phyloP scores from a whole-genome alignment of 2,888 invertebrate genomes.

The Operophtera brumata region DNA sequence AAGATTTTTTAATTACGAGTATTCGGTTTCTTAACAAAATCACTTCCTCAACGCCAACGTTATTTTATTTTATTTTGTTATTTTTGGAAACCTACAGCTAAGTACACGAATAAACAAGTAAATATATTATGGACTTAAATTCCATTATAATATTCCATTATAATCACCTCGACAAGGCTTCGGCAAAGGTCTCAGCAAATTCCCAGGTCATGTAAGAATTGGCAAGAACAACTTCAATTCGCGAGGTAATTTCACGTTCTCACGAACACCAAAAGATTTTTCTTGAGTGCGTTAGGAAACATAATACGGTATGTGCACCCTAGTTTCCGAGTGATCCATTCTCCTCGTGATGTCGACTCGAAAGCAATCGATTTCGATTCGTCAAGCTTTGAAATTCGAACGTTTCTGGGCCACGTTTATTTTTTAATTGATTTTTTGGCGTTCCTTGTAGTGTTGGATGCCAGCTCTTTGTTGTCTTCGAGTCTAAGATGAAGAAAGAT shows the following conservation, averaged over 20 bases:
- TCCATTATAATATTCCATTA: too few species aligned
- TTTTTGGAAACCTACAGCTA: too few species aligned
- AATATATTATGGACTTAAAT: too few species aligned
- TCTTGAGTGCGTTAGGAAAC: conserved; percentile 37
- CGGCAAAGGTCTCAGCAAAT: conserved; percentile 14
- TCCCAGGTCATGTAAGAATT: conserved; percentile 28
- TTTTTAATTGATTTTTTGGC: conserved; percentile 35
- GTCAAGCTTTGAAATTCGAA: conserved; percentile 60
- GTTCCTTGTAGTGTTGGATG: conserved; percentile 32
- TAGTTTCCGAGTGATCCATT: conserved; percentile 37
- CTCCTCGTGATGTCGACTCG: conserved; percentile 42
- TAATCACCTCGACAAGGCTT: conserved; percentile 3
- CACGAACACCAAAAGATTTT: conserved; percentile 49
- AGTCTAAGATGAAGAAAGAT: conserved; percentile 12
- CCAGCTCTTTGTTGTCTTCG: conserved; percentile 22
- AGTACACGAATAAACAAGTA: too few species aligned
- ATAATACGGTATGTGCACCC: conserved; percentile 49
- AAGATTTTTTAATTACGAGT: too few species aligned
- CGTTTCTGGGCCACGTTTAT: conserved; percentile 45
- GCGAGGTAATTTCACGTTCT: conserved; percentile 43
- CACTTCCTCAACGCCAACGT: too few species aligned
- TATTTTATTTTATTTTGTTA: too few species aligned
- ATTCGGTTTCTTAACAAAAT: too few species aligned
- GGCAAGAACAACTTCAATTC: conserved; percentile 27
- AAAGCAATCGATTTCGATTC: conserved; percentile 58